Base-by-base conservation (phyloP, 2,113 vertebrate genomes). In the Peromyscus californicus region DNA sequence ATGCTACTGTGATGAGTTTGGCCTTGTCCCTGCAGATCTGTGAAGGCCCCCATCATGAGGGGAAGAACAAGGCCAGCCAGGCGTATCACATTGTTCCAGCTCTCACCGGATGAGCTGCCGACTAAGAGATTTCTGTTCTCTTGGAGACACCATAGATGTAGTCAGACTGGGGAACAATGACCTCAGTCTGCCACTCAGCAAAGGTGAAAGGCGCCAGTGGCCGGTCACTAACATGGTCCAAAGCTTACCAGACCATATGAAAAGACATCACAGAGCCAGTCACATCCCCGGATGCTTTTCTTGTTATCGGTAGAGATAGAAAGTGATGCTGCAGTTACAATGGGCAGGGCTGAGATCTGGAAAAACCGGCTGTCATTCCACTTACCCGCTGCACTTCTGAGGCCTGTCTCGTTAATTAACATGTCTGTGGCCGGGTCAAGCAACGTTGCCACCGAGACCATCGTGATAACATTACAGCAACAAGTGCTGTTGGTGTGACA, bases 181-280 rank as follows among this genome's bases (percentile, higher is more conserved):
- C 87, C 22, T 72, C 94, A 92, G 97, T 92, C 96, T 88, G 95
- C 96, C 85, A 83, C 94, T 97, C 96, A 95, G 97, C 98, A 97
- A 72, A 95, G 91, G 96, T 95, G 95, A 96, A 97, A 96, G 94
- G 98, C 80, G 7, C 88, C 94, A 90, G 75, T 96, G 98, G 94
- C 94, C 2, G 8, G 97, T 97, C 97, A 96, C 96, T 96, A 94
- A 98, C 89, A 16, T 2, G 91, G 85, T 57, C 96, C 96, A 76
- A 95, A 97, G 98, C 96, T 96, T 95, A 96, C 96, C 97, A 97
- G 97, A 97, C 96, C 96, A 83, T 96, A 7, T 76, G 78, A 96
- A 94, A 94, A 76, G 65, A 59, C 54, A 61, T 51, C 86, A 42
- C 39, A 87, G 75, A 59, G 92, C 70, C 33, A 39, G 63, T 75